Evolutionary conservation across 2,797 vertebrate species (phyloP).

Genomic region (Alauda arvensis): DNA sequence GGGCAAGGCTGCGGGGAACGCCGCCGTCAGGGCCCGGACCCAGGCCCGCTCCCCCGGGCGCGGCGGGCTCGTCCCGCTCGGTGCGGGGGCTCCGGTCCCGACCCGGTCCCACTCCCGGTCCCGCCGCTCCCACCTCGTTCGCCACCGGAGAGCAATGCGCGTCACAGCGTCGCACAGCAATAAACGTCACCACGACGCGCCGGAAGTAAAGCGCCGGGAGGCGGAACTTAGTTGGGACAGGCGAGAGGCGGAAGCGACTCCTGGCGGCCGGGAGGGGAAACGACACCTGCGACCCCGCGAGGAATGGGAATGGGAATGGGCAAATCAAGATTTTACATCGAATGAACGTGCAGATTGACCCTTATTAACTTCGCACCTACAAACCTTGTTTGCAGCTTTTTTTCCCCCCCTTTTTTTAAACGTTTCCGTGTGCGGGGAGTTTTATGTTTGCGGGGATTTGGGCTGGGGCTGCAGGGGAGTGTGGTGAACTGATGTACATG

Average conservation of each 20-base stretch:
- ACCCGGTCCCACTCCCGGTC: neutral
- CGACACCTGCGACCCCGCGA: neutral
- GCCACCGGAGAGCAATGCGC: neutral
- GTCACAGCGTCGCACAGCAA: neutral
- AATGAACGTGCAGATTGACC: neutral
- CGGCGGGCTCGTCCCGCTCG: neutral
- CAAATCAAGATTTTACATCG: neutral
- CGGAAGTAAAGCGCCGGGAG: fast-evolving
- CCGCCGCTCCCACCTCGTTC: neutral
- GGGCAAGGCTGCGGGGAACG: neutral
- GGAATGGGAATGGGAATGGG: neutral
- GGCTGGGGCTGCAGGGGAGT: neutral
- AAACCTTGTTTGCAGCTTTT: neutral
- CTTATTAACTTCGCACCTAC: neutral
- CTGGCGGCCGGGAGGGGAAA: neutral
- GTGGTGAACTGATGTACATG: neutral
- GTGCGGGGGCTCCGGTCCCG: neutral
- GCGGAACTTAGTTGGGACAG: fast-evolving
- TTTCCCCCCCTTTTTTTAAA: too few species aligned
- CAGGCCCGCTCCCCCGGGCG: neutral
- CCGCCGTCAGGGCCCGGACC: neutral
- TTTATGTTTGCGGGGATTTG: neutral
- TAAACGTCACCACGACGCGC: fast-evolving
- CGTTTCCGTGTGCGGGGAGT: neutral
- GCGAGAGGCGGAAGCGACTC: neutral